A percentile compares a stretch with the other conserved stretches of the same genome.
phyloP scores from a whole-genome alignment of 2,113 vertebrate genomes.

The Taxidea taxus region DNA sequence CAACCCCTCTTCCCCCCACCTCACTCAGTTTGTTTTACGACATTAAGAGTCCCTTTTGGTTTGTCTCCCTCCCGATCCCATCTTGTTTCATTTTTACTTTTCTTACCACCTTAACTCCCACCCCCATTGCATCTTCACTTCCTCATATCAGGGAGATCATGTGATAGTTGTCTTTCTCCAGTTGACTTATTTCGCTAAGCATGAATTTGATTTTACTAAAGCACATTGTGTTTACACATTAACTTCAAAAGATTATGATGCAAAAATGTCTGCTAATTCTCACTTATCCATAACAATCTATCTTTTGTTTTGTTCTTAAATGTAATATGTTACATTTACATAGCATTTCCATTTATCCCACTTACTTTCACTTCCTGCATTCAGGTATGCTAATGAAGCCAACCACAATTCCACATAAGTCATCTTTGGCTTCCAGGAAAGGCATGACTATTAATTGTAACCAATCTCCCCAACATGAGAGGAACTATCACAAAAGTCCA shows the following conservation, averaged over 20 bases:
- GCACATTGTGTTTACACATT: not conserved
- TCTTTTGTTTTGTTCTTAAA: not conserved
- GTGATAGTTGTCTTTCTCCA: too few relatives aligned
- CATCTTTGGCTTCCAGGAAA: not conserved
- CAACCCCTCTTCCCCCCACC: too few relatives aligned
- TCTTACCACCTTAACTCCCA: too few relatives aligned
- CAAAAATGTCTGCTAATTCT: not conserved
- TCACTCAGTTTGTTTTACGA: too few relatives aligned
- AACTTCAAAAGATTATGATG: not conserved
- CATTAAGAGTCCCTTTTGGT: too few relatives aligned
- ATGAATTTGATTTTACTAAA: not conserved
- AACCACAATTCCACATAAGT: not conserved
- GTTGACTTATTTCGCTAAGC: too few relatives aligned
- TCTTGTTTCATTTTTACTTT: too few relatives aligned
- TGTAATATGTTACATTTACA: not conserved
- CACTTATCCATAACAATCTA: not conserved
- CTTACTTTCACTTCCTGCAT: not conserved
- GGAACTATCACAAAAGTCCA: not conserved
- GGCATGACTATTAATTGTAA: not conserved
- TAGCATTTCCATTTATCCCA: not conserved
- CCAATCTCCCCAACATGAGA: not conserved
- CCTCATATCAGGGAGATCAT: too few relatives aligned
- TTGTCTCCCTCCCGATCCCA: too few relatives aligned
- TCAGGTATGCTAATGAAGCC: not conserved
- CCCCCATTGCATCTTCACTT: too few relatives aligned